These are phyloP conservation scores for Pipistrellus pygmaeus DNA, from an alignment of 2,797 vertebrate species.

Conservation along the genomic window DNA sequence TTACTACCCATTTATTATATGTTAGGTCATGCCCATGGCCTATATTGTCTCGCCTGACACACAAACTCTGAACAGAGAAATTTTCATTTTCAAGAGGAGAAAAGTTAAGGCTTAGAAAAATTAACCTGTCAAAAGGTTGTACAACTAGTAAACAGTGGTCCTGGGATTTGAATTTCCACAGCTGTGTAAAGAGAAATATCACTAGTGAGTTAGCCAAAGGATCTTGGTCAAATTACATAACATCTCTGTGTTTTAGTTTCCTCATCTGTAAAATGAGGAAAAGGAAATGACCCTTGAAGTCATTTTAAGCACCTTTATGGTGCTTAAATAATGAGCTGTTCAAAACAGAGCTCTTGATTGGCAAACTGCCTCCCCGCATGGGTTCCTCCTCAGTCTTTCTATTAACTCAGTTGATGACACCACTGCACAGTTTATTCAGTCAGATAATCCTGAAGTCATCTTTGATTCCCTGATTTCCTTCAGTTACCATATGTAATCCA, in stretches of 20 bases:
- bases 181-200: neutral
- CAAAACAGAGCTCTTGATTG: neutral
- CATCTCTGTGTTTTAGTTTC: slow-evolving; percentile 17
- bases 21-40: neutral
- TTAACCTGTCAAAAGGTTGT: neutral
- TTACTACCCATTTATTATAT: neutral
- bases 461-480: neutral
- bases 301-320: neutral
- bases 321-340: neutral
- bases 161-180: neutral
- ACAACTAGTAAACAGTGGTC: neutral
- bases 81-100: neutral
- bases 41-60: neutral
- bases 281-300: slow-evolving; percentile 4
- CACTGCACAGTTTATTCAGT: rapidly evolving
- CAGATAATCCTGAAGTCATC: neutral
- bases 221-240: neutral
- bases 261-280: neutral
- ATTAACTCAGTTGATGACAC: neutral
- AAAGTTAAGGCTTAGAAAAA: slow-evolving; percentile 41
- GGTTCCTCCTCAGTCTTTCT: neutral
- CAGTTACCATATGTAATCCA: neutral
- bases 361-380: neutral
- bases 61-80: neutral
- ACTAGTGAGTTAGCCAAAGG: neutral